These are phyloP conservation scores for Chaenogobius annularis DNA, from an alignment of 2,113 vertebrate species.

Conservation along the genomic window DNA sequence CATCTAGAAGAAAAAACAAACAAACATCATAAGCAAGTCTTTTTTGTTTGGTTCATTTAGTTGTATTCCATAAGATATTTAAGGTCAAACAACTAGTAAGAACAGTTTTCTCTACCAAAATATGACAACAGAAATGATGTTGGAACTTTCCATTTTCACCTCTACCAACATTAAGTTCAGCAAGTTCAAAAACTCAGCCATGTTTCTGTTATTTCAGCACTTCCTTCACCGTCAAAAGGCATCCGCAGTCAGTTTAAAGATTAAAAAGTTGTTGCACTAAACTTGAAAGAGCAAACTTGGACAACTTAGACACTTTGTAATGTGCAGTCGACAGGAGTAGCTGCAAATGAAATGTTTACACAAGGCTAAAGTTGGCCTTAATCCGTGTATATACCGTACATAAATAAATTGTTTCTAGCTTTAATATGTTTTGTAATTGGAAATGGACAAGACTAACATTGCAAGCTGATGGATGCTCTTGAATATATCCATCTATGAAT, in stretches of 20 bases:
- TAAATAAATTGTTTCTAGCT: no score
- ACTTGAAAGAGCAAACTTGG: not conserved
- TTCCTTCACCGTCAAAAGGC: not conserved
- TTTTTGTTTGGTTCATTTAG: no score
- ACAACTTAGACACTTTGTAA: not conserved
- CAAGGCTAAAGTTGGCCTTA: not conserved
- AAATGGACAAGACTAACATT: no score
- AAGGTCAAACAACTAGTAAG: no score
- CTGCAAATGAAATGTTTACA: not conserved
- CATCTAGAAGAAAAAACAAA: slow-evolving; percentile 77
- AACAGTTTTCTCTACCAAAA: not conserved
- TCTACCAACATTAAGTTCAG: slow-evolving; percentile 4
- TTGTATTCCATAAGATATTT: no score
- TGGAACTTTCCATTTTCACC: not conserved
- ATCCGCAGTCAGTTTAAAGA: not conserved
- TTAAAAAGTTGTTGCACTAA: not conserved
- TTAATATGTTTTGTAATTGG: no score
- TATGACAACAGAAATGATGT: not conserved
- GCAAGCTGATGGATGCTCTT: no score
- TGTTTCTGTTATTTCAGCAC: not conserved
- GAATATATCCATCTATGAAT: not conserved
- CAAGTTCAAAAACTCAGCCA: not conserved
- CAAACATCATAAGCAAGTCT: not conserved
- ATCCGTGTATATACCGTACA: no score
- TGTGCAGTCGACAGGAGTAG: not conserved